Conservation (phyloP, 2,113 vertebrate species). For the Empidonax traillii region DNA sequence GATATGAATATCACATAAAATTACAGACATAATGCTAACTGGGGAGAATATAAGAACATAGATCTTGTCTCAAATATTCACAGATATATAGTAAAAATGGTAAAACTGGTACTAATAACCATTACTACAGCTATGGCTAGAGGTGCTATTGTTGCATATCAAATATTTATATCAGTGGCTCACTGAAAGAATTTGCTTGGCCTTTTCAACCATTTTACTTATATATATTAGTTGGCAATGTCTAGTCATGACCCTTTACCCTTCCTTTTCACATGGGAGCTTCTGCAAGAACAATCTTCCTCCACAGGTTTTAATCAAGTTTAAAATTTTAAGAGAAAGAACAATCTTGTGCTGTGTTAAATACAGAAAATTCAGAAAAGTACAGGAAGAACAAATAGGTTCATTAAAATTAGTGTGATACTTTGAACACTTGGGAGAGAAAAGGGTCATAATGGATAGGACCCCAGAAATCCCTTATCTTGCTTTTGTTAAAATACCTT, state of each 20-base stretch:
- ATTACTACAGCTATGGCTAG: background rate
- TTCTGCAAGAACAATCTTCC: background rate
- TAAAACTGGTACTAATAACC: background rate
- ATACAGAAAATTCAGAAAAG: background rate
- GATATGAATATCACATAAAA: background rate
- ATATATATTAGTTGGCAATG: background rate
- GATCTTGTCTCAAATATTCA: background rate
- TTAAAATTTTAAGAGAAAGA: background rate
- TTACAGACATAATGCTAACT: background rate
- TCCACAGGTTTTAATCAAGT: background rate
- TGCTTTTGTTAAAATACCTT: background rate
- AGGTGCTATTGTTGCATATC: background rate
- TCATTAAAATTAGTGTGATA: background rate
- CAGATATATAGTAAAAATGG: accelerated
- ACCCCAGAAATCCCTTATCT: background rate
- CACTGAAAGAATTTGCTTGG: background rate
- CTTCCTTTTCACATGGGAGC: background rate
- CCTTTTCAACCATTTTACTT: background rate
- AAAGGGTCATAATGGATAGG: background rate
- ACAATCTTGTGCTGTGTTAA: background rate
- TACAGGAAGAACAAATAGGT: background rate
- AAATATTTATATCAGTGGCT: background rate
- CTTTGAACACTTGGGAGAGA: background rate
- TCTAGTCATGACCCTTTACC: background rate
- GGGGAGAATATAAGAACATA: background rate